phyloP scores from a whole-genome alignment of 2,888 invertebrate species.

The Torymus texanus region DNA sequence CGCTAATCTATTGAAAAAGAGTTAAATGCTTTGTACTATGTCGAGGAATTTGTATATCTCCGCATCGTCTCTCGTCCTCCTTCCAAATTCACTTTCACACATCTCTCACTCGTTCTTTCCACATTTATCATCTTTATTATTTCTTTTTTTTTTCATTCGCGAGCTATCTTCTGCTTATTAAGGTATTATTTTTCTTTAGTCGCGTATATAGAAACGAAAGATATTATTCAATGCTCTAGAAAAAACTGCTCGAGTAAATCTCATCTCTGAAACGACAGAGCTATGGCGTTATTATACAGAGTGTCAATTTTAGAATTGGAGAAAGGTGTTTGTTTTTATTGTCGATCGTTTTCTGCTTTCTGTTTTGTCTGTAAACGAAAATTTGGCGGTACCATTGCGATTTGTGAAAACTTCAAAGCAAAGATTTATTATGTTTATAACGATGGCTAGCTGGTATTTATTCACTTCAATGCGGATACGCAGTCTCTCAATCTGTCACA shows the following conservation, averaged over 20 bases:
- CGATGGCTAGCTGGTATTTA: no score
- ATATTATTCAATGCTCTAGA: no score
- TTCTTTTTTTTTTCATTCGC: constrained; percentile 10
- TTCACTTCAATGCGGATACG: no score
- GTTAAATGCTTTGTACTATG: constrained; percentile 75
- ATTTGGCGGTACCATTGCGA: no score
- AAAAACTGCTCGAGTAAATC: no score
- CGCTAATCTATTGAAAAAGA: constrained; percentile 68
- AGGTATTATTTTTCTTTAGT: constrained; percentile 5
- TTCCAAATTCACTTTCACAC: constrained; percentile 49
- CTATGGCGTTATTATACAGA: neutral
- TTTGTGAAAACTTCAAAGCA: no score
- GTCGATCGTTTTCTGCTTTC: neutral
- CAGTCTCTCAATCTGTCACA: no score
- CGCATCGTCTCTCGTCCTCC: constrained; percentile 60
- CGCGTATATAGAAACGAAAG: neutral
- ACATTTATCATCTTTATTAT: constrained; percentile 24
- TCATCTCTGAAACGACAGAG: no score
- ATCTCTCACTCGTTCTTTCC: constrained; percentile 37
- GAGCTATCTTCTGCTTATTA: constrained; percentile 5
- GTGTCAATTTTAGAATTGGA: no score
- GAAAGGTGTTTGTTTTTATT: neutral
- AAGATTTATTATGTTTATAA: no score
- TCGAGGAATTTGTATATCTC: constrained; percentile 74
- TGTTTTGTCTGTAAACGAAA: neutral